Percentiles rank a stretch among this genome's conserved stretches.
Evolutionary conservation across 2,797 vertebrate species (phyloP).

Genomic region (Pseudochirops cupreus): DNA sequence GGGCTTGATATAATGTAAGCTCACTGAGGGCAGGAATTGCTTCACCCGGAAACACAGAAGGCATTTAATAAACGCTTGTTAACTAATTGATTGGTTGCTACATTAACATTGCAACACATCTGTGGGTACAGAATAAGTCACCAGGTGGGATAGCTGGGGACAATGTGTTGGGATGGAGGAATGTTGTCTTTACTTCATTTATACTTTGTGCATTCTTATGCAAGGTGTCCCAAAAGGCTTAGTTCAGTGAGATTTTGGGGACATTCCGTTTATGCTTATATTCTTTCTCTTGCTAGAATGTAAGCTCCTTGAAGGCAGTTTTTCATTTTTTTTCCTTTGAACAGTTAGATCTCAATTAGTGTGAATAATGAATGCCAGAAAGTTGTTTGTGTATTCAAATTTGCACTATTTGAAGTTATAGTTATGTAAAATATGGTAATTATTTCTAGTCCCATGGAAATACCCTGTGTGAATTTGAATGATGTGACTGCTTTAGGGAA

Average conservation of each 20-base stretch:
- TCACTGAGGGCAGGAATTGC: conserved; percentile 8
- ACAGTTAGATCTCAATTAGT: background rate
- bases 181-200: no score
- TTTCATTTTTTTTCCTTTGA: background rate
- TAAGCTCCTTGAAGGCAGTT: background rate
- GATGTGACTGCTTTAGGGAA: background rate
- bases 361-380: background rate
- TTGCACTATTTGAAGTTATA: background rate
- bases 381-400: background rate
- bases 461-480: background rate
- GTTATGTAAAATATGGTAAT: background rate
- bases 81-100: background rate
- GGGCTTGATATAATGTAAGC: background rate
- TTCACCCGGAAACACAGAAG: background rate
- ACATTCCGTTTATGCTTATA: background rate
- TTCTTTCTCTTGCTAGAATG: background rate
- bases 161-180: background rate
- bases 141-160: background rate
- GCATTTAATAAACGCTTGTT: background rate
- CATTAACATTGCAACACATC: background rate
- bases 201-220: background rate
- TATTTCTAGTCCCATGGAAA: background rate
- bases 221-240: background rate
- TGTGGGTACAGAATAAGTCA: background rate
- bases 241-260: background rate